Percentiles rank a stretch among this genome's conserved stretches.
Evolutionary conservation across 2,888 invertebrate species (phyloP).

Genomic region (Vanessa cardui): DNA sequence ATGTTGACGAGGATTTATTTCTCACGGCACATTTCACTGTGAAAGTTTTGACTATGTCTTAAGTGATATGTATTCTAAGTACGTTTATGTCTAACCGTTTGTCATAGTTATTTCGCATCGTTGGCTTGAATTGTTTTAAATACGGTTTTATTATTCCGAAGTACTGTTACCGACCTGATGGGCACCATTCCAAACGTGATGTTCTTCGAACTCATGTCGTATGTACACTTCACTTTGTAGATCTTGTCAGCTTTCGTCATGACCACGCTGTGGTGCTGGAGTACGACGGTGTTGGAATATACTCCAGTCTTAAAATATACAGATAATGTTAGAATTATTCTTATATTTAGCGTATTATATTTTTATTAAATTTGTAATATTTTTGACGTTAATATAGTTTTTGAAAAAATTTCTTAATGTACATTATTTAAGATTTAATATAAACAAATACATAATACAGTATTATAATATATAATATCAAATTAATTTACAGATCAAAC

Average conservation of each 20-base stretch:
- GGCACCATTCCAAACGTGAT: conserved; percentile 99
- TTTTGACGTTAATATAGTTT: too few species aligned
- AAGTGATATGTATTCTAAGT: neutral
- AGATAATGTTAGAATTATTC: too few species aligned
- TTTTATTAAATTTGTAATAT: too few species aligned
- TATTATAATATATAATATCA: too few species aligned
- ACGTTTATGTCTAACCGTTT: conserved; percentile 3
- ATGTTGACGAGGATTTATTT: too few species aligned
- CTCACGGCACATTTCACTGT: too few species aligned
- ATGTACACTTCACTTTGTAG: conserved; percentile 97
- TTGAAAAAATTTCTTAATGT: neutral
- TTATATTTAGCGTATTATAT: too few species aligned
- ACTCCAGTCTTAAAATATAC: conserved; percentile 89
- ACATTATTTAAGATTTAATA: neutral
- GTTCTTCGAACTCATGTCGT: conserved; percentile 98
- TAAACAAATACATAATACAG: neutral
- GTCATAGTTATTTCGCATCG: conserved; percentile 29
- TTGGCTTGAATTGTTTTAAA: conserved; percentile 21
- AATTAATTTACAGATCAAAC: too few species aligned
- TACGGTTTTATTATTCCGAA: conserved; percentile 24
- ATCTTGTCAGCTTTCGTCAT: conserved; percentile 98
- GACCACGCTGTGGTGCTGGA: conserved; percentile 97
- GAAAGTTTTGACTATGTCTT: too few species aligned
- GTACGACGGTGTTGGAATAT: conserved; percentile 96
- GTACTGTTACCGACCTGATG: conserved; percentile 85